phyloP scores from a whole-genome alignment of 2,797 vertebrate species.

The Acrossocheilus fasciatus region DNA sequence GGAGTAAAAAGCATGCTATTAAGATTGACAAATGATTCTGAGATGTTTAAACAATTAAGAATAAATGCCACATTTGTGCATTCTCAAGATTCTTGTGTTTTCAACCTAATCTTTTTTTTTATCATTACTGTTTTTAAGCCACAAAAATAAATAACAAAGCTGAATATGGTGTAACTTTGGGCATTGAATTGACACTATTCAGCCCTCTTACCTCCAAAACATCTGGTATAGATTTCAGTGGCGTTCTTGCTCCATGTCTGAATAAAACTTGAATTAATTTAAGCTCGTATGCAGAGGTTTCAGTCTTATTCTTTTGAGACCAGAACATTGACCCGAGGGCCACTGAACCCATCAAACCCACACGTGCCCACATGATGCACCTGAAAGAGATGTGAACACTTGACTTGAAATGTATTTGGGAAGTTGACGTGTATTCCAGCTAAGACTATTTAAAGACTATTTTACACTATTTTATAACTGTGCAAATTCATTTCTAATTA shows the following conservation, averaged over 20 bases:
- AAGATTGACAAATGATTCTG: conserved; percentile 3
- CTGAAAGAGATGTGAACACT: conserved; percentile 27
- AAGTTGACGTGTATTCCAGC: background rate
- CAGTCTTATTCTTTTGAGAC: conserved; percentile 70
- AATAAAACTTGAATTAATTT: conserved; percentile 90
- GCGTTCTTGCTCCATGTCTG: conserved; percentile 92
- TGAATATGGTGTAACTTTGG: background rate
- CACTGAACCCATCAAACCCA: conserved; percentile 75
- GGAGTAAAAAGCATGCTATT: background rate
- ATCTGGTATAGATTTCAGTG: conserved; percentile 86
- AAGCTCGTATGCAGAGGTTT: conserved; percentile 77
- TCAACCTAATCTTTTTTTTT: background rate
- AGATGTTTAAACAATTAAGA: conserved; percentile 7
- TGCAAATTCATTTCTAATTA: background rate
- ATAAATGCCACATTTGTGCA: conserved; percentile 6
- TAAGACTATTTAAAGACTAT: background rate
- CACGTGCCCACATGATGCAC: conserved; percentile 68
- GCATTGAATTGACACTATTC: background rate
- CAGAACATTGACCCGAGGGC: conserved; percentile 77
- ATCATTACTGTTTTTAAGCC: background rate
- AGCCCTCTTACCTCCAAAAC: conserved; percentile 80
- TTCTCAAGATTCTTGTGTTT: background rate
- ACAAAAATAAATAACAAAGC: background rate
- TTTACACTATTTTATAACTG: background rate
- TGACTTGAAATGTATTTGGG: background rate